These are phyloP conservation scores for Drosophila suboccidentalis DNA, from an alignment of 2,888 invertebrate species.

Conservation along the genomic window DNA sequence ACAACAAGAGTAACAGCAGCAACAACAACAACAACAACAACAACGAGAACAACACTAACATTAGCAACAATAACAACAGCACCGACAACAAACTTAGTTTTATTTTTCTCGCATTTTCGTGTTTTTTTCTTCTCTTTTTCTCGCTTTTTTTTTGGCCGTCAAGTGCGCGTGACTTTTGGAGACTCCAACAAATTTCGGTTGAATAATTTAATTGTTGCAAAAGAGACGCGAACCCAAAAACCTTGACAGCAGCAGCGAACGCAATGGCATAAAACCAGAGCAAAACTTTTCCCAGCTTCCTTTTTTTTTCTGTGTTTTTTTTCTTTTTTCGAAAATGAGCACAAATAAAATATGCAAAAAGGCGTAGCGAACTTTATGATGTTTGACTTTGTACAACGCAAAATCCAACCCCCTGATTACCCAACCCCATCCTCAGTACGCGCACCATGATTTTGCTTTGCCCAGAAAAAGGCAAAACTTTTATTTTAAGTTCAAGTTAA, in stretches of 20 bases:
- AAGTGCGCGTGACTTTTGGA: slow-evolving; percentile 83
- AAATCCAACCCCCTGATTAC: slow-evolving; percentile 22
- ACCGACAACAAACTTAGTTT: slow-evolving; percentile 60
- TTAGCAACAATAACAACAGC: slow-evolving; percentile 60
- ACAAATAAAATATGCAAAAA: slow-evolving; percentile 82
- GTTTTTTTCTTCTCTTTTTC: slow-evolving; percentile 16
- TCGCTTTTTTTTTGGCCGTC: slow-evolving; percentile 59
- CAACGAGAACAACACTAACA: slow-evolving; percentile 23
- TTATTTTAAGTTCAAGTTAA: slow-evolving; percentile 82
- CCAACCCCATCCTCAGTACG: neutral
- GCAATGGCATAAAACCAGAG: slow-evolving; percentile 65
- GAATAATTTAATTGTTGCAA: slow-evolving; percentile 81
- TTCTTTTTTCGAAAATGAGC: slow-evolving; percentile 65
- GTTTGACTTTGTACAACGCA: slow-evolving; percentile 77
- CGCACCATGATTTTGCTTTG: slow-evolving; percentile 12
- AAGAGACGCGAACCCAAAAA: slow-evolving; percentile 57
- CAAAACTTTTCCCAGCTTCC: slow-evolving; percentile 56
- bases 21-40: slow-evolving; percentile 26
- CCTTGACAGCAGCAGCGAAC: slow-evolving; percentile 58
- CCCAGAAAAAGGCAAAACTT: slow-evolving; percentile 66
- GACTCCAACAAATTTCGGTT: slow-evolving; percentile 82
- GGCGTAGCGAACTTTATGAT: slow-evolving; percentile 82
- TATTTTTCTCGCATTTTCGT: slow-evolving; percentile 27
- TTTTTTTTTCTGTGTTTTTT: slow-evolving; percentile 1
- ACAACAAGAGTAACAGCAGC: slow-evolving; percentile 5